phyloP scores from a whole-genome alignment of 2,888 invertebrate genomes.

The Glaucopsyche alexis region DNA sequence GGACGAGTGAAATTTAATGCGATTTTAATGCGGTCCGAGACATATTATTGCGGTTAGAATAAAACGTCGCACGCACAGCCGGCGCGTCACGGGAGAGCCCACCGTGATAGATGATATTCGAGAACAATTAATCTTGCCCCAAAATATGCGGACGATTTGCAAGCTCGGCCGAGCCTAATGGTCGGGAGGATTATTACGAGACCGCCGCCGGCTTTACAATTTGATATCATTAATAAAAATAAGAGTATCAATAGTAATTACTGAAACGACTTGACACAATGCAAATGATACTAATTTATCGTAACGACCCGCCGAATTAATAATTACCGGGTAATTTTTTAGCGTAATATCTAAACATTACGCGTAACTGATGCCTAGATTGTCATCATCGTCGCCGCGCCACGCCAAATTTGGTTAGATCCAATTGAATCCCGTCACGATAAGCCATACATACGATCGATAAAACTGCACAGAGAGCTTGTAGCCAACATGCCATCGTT shows the following conservation, averaged over 20 bases:
- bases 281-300: conserved; percentile 23
- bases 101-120: conserved; percentile 79
- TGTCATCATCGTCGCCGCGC: background rate
- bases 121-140: conserved; percentile 79
- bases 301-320: conserved; percentile 12
- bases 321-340: conserved; percentile 4
- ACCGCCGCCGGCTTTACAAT: conserved; percentile 54
- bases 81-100: conserved; percentile 74
- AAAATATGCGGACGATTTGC: conserved; percentile 80
- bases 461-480: too few species aligned
- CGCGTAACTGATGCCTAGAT: background rate
- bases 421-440: too few species aligned
- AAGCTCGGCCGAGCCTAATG: conserved; percentile 78
- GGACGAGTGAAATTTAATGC: background rate
- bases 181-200: conserved; percentile 73
- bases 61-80: conserved; percentile 76
- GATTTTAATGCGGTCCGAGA: conserved; percentile 45
- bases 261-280: conserved; percentile 24
- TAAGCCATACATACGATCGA: too few species aligned
- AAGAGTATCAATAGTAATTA: conserved; percentile 37
- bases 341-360: background rate
- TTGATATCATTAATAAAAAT: conserved; percentile 67
- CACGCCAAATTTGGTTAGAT: too few species aligned
- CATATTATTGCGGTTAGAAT: conserved; percentile 66
- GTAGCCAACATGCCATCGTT: too few species aligned